Percentiles rank a stretch among this genome's conserved stretches.
Conservation (phyloP, 2,113 vertebrate genomes). For the Bos javanicus region DNA sequence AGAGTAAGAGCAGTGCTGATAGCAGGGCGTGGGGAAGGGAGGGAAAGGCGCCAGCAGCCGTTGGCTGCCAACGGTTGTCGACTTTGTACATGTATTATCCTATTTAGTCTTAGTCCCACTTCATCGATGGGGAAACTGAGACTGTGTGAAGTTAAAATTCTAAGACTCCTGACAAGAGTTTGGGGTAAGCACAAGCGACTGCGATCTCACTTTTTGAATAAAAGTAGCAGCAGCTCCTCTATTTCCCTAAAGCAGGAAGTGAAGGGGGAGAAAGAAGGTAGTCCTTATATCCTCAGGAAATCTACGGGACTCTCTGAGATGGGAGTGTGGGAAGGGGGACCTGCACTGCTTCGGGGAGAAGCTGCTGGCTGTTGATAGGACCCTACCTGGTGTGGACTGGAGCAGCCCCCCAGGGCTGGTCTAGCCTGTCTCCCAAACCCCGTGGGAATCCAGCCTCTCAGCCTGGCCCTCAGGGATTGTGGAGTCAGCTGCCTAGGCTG, state of each 20-base stretch:
- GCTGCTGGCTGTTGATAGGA: neutral
- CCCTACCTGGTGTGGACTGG: neutral
- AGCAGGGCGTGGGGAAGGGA: neutral
- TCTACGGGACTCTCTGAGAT: neutral
- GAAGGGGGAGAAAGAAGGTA: neutral
- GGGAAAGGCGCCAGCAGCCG: neutral
- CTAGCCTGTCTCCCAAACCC: too few species aligned
- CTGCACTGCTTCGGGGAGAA: neutral
- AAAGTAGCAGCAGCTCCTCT: neutral
- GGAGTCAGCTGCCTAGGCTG: neutral
- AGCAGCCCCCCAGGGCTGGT: neutral
- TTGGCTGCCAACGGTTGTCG: neutral
- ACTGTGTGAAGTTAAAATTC: neutral
- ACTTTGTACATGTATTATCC: neutral
- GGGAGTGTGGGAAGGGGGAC: fast-evolving
- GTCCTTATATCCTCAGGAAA: neutral
- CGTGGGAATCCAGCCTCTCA: neutral
- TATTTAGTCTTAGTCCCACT: neutral
- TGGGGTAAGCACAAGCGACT: neutral
- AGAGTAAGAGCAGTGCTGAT: neutral
- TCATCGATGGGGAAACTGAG: neutral
- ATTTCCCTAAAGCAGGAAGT: neutral
- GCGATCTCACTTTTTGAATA: neutral
- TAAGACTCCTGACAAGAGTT: neutral
- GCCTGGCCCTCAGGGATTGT: neutral